phyloP scores from a whole-genome alignment of 2,888 invertebrate species.

The Cenopis cana region DNA sequence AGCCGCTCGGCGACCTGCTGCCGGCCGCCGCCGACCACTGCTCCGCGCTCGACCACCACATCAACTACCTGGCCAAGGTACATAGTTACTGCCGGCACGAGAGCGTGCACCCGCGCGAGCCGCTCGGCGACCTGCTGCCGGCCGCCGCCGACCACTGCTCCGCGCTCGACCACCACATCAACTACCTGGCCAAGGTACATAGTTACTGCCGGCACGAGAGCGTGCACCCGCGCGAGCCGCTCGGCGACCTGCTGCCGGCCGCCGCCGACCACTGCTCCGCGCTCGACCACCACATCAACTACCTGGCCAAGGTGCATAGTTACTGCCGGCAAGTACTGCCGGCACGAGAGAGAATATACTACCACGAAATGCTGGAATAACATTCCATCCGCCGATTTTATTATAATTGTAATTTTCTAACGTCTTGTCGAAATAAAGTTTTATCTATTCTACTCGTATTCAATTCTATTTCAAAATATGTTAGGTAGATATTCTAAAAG shows the following conservation, averaged over 20 bases:
- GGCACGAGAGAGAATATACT: slow-evolving; percentile 92
- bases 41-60: slow-evolving; percentile 95
- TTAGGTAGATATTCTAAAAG: too few relatives aligned
- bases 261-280: slow-evolving; percentile 95
- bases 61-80: slow-evolving; percentile 86
- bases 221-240: slow-evolving; percentile 96
- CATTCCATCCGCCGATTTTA: too few relatives aligned
- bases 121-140: slow-evolving; percentile 78
- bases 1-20: slow-evolving; percentile 72
- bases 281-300: slow-evolving; percentile 94
- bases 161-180: slow-evolving; percentile 95
- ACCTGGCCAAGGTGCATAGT: slow-evolving; percentile 77
- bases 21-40: slow-evolving; percentile 94
- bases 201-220: slow-evolving; percentile 99
- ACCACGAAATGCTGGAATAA: too few relatives aligned
- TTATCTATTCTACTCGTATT: too few relatives aligned
- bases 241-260: slow-evolving; percentile 93
- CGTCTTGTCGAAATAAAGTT: too few relatives aligned
- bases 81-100: too few relatives aligned
- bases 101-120: too few relatives aligned
- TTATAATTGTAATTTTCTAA: too few relatives aligned
- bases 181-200: slow-evolving; percentile 84
- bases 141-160: slow-evolving; percentile 95
- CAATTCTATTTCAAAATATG: too few relatives aligned
- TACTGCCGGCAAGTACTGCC: slow-evolving; percentile 79